Evolutionary conservation across 92 coral and sea anemone genomes (phyloP), one percentile per base, ranked within the genome.

Genomic region (Porites cylindrica): DNA sequence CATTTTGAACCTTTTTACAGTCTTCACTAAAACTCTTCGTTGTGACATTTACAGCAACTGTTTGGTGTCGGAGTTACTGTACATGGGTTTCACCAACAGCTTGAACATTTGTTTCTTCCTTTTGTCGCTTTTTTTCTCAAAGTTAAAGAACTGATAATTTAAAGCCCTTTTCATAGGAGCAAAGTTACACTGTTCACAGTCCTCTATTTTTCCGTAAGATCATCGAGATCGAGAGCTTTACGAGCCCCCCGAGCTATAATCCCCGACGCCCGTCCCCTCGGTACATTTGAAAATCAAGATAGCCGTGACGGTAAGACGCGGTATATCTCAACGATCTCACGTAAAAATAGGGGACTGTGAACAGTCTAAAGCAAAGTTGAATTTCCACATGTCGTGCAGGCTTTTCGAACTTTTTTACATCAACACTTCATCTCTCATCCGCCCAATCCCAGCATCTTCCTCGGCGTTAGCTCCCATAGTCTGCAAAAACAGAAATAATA

Each of bases 401-500:
- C 61, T 56, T 10, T 14, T 10, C 14, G 14, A 56, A 10, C 16
- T 8, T 56, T 4, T 75, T 75, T 12, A 96, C 98, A 95, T 91
- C 87, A 97, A 63, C 16, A 91, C 98, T 63, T 97, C 99, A 64
- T 89, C 95, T 21, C 96, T 85, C 99, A 97, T 97, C 88, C 94
- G 87, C 20, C 97, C 96, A 50, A 96, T 86, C 10, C 98, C 98
- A 29, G 86, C 98, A 92, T 97, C 99, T 79, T 97, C 99, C 56
- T 96, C 98, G 62, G 88, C 82, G 68, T 94, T 95, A 76, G 93
- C 91, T 13, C 97, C 95, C 94, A 90, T 95, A 7, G 99, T 95
- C 99, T 96, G 81, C n/a, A 74, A 32, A 61, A 18, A 26, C 50
- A 12, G 18, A 72, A 10, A 12, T 8, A 13, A 4, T 12, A 47